phyloP scores from a whole-genome alignment of 2,888 invertebrate species.

The Cheilosia urbana region DNA sequence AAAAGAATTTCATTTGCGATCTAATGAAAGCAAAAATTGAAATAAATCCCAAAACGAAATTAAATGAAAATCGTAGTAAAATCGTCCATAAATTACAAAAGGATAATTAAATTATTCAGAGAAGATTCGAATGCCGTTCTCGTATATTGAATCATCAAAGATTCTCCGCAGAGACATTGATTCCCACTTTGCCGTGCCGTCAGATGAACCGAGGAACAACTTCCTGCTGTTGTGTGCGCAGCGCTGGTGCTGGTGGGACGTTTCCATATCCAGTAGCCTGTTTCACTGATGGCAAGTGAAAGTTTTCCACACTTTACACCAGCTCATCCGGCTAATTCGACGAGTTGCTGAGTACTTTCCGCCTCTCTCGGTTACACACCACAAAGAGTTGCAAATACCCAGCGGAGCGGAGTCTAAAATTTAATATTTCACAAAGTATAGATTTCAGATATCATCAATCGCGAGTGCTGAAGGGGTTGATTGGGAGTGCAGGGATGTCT shows the following conservation, averaged over 20 bases:
- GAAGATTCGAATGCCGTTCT: constrained; percentile 53
- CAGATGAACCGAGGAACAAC: constrained; percentile 45
- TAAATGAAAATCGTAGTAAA: constrained; percentile 42
- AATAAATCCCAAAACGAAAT: constrained; percentile 9
- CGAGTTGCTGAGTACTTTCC: constrained; percentile 20
- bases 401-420: constrained; percentile 43
- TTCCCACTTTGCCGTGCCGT: constrained; percentile 62
- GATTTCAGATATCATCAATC: constrained; percentile 69
- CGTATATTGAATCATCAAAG: constrained; percentile 57
- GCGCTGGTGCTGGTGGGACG: constrained; percentile 25
- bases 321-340: constrained; percentile 69
- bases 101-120: constrained; percentile 69
- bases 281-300: constrained; percentile 44
- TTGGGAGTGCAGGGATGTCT: constrained; percentile 16
- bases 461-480: constrained; percentile 32
- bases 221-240: constrained; percentile 33
- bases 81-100: constrained; percentile 61
- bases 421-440: constrained; percentile 67
- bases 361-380: not conserved
- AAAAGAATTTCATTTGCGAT: not conserved
- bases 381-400: constrained; percentile 28
- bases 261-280: constrained; percentile 46
- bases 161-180: constrained; percentile 63
- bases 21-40: not conserved
- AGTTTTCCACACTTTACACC: constrained; percentile 68